A percentile compares a stretch with the other conserved stretches of the same genome.
These are phyloP conservation scores for Cottus gobio DNA, from an alignment of 2,113 vertebrate genomes.

Conservation along the genomic window DNA sequence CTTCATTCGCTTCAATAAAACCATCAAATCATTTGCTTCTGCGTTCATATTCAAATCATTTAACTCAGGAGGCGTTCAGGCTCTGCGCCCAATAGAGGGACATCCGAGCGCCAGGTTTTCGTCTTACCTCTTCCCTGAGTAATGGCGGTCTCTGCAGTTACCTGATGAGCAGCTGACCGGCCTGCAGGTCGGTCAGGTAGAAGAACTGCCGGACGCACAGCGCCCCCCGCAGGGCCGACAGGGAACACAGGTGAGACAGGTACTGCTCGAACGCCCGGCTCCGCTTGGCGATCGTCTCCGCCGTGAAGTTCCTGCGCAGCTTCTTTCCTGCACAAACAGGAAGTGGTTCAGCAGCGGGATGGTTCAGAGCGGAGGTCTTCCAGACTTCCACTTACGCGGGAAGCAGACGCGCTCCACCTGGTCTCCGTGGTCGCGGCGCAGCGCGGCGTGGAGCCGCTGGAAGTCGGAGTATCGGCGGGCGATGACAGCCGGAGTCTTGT, in stretches of 20 bases:
- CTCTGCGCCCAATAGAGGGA: neutral
- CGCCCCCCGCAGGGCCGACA: constrained; percentile 83
- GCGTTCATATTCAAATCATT: too few species aligned
- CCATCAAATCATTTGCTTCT: too few species aligned
- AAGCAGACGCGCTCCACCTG: constrained; percentile 90
- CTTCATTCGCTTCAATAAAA: too few species aligned
- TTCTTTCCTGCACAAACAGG: constrained; percentile 79
- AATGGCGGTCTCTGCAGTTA: constrained; percentile 18
- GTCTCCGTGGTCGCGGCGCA: constrained; percentile 85
- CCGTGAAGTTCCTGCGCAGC: constrained; percentile 90
- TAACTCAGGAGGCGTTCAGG: neutral
- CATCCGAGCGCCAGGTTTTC: neutral
- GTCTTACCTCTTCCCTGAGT: too few species aligned
- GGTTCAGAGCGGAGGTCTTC: too few species aligned
- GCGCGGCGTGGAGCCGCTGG: constrained; percentile 86
- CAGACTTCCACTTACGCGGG: constrained; percentile 81
- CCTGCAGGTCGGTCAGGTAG: constrained; percentile 88
- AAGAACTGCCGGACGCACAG: constrained; percentile 90
- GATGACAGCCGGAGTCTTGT: constrained; percentile 87
- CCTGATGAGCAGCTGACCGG: constrained; percentile 87
- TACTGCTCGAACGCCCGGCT: constrained; percentile 97
- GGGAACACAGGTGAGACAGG: constrained; percentile 89
- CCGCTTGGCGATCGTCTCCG: constrained; percentile 94
- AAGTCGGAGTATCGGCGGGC: constrained; percentile 94
- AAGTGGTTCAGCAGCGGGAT: neutral